phyloP scores from a whole-genome alignment of 2,113 vertebrate species.

The Xyliphius kryptos region DNA sequence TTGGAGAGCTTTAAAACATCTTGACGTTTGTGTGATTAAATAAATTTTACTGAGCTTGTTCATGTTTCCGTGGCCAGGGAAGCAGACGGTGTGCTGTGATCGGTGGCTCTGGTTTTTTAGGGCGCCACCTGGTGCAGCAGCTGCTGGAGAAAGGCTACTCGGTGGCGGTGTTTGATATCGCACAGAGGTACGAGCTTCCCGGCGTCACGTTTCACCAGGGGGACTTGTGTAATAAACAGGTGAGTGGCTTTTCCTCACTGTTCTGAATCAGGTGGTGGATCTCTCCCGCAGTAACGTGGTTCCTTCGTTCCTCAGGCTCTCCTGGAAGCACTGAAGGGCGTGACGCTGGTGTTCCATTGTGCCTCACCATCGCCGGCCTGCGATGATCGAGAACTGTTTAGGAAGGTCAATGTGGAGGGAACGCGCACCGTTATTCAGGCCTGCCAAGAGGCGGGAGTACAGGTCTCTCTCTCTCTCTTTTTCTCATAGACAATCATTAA shows the following conservation, averaged over 20 bases:
- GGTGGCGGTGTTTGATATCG: conserved; percentile 87
- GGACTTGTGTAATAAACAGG: conserved; percentile 85
- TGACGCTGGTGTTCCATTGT: conserved; percentile 85
- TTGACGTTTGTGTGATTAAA: no score
- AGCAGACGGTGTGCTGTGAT: conserved; percentile 79
- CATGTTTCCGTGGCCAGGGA: conserved; percentile 57
- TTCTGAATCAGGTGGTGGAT: not conserved
- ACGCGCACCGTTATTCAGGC: conserved; percentile 79
- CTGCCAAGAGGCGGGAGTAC: conserved; percentile 80
- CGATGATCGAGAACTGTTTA: conserved; percentile 79
- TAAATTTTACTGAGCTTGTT: no score
- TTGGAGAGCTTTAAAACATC: no score
- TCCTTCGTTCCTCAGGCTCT: conserved; percentile 68
- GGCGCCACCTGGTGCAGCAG: conserved; percentile 85
- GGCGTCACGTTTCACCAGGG: conserved; percentile 79
- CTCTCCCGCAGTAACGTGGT: no score
- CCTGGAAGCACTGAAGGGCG: conserved; percentile 73
- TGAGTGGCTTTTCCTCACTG: no score
- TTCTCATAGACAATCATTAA: no score
- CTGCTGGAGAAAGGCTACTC: conserved; percentile 76
- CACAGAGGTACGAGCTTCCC: conserved; percentile 68
- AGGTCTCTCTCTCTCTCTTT: no score
- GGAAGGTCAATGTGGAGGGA: conserved; percentile 82
- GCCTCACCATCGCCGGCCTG: conserved; percentile 84
- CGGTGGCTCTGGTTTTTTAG: conserved; percentile 88